Evolutionary conservation across 2,113 vertebrate species (phyloP).

Genomic region (Agapornis roseicollis): DNA sequence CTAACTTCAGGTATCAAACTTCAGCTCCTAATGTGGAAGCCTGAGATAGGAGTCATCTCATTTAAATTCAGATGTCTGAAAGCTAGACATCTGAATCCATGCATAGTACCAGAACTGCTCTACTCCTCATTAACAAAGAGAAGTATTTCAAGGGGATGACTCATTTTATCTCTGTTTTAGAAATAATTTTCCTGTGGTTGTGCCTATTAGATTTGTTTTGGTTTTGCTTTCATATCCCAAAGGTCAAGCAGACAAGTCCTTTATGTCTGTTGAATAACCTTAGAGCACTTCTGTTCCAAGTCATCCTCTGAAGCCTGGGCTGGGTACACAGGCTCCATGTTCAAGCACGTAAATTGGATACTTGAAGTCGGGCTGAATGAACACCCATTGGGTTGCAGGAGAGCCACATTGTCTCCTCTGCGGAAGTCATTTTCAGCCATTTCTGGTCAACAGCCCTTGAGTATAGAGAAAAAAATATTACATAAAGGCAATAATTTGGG

Average conservation of each 20-base stretch:
- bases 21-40: neutral
- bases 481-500: neutral
- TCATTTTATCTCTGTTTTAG: neutral
- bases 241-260: neutral
- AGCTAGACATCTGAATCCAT: neutral
- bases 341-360: neutral
- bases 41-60: neutral
- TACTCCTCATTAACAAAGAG: neutral
- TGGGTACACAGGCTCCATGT: neutral
- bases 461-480: neutral
- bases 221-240: neutral
- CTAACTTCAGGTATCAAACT: neutral
- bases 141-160: neutral
- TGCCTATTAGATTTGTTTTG: neutral
- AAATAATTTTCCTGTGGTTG: neutral
- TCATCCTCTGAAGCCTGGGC: neutral
- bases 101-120: neutral
- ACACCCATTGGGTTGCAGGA: neutral
- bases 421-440: neutral
- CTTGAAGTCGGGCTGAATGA: neutral
- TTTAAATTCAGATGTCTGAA: neutral
- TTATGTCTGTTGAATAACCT: neutral
- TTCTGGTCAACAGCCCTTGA: neutral
- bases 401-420: neutral
- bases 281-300: neutral